phyloP scores from a whole-genome alignment of 2,888 invertebrate species.

The Itoplectis maculator region DNA sequence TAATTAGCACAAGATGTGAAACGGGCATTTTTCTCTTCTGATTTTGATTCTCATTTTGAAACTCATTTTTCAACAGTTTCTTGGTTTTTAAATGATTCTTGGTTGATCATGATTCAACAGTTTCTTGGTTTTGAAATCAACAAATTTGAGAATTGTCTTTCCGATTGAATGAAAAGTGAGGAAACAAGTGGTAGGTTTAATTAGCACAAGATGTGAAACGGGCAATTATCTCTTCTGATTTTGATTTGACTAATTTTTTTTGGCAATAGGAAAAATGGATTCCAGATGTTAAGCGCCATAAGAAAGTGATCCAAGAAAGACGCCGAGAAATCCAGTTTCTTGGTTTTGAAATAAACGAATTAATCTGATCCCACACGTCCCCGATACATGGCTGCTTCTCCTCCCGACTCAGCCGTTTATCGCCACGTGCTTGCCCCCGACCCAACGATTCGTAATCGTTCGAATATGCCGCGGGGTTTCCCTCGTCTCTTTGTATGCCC shows the following conservation, averaged over 20 bases:
- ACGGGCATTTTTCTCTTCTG: too few relatives aligned
- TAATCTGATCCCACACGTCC: conserved; percentile 20
- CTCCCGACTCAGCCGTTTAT: conserved; percentile 44
- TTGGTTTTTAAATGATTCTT: neutral
- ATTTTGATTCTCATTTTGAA: too few relatives aligned
- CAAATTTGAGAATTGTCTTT: too few relatives aligned
- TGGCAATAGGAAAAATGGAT: neutral
- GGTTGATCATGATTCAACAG: too few relatives aligned
- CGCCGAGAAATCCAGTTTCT: neutral
- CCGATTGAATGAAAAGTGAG: too few relatives aligned
- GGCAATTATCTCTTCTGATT: too few relatives aligned
- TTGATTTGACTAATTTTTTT: too few relatives aligned
- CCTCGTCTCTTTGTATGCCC: conserved; percentile 53
- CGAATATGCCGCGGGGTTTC: conserved; percentile 57
- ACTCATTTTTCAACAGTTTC: neutral
- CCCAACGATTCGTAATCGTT: conserved; percentile 53
- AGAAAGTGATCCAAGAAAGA: neutral
- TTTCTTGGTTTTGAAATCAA: too few relatives aligned
- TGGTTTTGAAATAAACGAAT: conserved; percentile 14
- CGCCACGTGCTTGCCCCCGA: conserved; percentile 46
- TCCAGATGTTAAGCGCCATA: neutral
- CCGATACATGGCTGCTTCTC: neutral
- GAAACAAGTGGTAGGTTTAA: too few relatives aligned
- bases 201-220: too few relatives aligned
- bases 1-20: too few relatives aligned